These are phyloP conservation scores for Wiebesia pumilae DNA, from an alignment of 1,140 invertebrate genomes.

Conservation along the genomic window DNA sequence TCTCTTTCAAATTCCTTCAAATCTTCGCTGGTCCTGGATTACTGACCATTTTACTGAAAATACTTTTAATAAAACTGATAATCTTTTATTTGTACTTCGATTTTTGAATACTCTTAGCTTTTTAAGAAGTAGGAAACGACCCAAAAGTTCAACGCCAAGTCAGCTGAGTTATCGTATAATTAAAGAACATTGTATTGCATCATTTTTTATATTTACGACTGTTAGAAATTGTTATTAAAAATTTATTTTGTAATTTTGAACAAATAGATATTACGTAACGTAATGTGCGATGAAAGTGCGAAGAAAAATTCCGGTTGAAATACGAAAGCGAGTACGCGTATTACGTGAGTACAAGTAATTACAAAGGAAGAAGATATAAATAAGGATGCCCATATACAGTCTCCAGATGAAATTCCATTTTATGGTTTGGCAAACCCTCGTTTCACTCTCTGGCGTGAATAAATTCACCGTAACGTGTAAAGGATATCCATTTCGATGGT, in stretches of 20 bases:
- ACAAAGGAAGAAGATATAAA: not conserved
- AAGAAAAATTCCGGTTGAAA: too few relatives aligned
- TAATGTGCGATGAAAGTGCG: too few relatives aligned
- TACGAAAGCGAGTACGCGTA: not conserved
- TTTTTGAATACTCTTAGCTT: not conserved
- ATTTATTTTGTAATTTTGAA: too few relatives aligned
- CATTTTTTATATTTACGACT: too few relatives aligned
- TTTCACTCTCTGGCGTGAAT: not conserved
- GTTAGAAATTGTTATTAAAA: too few relatives aligned
- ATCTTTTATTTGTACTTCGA: not conserved
- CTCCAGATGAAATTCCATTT: not conserved
- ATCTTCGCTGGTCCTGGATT: too few relatives aligned
- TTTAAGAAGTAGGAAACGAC: not conserved
- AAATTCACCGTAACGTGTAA: not conserved
- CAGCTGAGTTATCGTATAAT: too few relatives aligned
- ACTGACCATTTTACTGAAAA: too few relatives aligned
- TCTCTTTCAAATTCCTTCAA: too few relatives aligned
- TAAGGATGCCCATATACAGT: not conserved
- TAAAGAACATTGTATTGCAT: too few relatives aligned
- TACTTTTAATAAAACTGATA: not conserved
- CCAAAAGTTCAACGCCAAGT: too few relatives aligned
- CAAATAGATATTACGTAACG: too few relatives aligned
- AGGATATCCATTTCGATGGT: not conserved
- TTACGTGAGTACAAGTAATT: not conserved
- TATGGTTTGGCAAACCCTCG: not conserved